A percentile compares a stretch with the other conserved stretches of the same genome.
phyloP scores from a whole-genome alignment of 2,888 invertebrate species.

The Suillia variegata region DNA sequence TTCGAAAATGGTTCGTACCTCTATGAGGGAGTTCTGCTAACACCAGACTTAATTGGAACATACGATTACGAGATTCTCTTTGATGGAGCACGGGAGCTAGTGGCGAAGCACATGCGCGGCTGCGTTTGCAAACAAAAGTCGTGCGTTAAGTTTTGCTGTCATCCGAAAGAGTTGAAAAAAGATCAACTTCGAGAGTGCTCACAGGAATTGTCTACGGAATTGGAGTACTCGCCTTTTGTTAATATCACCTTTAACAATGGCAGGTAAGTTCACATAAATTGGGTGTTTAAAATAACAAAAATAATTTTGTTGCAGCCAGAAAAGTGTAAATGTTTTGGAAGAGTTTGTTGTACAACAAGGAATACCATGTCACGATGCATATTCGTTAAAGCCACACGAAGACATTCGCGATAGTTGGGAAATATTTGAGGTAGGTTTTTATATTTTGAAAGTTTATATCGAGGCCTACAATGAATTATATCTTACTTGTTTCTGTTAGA shows the following conservation, averaged over 20 bases:
- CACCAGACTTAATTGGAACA: constrained; percentile 25
- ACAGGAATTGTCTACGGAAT: background rate
- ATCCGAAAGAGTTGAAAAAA: constrained; percentile 6
- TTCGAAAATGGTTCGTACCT: constrained; percentile 39
- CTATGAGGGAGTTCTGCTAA: constrained; percentile 38
- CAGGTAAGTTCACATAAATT: too few species aligned
- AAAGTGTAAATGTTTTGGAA: constrained; percentile 11
- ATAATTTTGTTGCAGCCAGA: too few species aligned
- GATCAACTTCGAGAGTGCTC: constrained; percentile 5
- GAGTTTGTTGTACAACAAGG: constrained; percentile 28
- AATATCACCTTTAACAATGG: constrained; percentile 19
- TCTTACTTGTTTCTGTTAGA: too few species aligned
- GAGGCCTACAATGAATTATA: too few species aligned
- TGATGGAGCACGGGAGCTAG: constrained; percentile 5
- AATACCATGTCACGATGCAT: constrained; percentile 27
- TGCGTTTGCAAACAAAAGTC: constrained; percentile 42
- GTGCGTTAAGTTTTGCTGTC: constrained; percentile 47
- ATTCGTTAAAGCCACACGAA: constrained; percentile 5
- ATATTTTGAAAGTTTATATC: too few species aligned
- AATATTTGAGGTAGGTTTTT: constrained; percentile 31
- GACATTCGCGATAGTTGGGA: constrained; percentile 22
- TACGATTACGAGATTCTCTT: constrained; percentile 33
- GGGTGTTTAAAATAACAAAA: too few species aligned
- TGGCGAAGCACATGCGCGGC: constrained; percentile 38
- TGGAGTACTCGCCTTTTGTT: constrained; percentile 18